These are phyloP conservation scores for Perizoma flavofasciatum DNA, from an alignment of 2,888 invertebrate genomes.

Conservation along the genomic window DNA sequence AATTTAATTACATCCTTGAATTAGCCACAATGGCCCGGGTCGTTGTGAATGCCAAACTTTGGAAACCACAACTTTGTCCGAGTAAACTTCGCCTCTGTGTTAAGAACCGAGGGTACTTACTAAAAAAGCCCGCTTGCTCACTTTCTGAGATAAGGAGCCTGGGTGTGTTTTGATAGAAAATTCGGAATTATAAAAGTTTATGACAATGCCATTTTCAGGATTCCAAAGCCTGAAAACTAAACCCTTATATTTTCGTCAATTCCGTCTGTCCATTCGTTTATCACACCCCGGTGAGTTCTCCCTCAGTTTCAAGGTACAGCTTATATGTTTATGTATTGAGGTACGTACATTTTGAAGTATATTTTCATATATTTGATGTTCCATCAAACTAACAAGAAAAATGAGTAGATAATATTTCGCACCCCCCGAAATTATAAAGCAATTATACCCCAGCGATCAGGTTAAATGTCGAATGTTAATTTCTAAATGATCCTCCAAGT, in stretches of 20 bases:
- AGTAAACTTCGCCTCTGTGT: constrained; percentile 59
- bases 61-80: constrained; percentile 69
- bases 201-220: background rate
- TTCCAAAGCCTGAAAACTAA: no score
- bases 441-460: no score
- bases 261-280: background rate
- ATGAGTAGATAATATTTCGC: no score
- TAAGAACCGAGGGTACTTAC: constrained; percentile 62
- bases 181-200: constrained; percentile 19
- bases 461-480: no score
- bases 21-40: constrained; percentile 76
- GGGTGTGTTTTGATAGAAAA: constrained; percentile 31
- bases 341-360: no score
- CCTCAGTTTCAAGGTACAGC: no score
- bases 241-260: background rate
- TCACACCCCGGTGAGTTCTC: no score
- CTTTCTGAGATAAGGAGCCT: constrained; percentile 51
- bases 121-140: constrained; percentile 55
- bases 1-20: constrained; percentile 79
- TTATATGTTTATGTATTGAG: no score
- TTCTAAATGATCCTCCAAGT: no score
- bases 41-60: constrained; percentile 71
- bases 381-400: no score
- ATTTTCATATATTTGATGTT: no score
- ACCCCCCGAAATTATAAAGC: no score